Conservation (phyloP, 1,140 invertebrate genomes). For the Marisa cornuarietis region DNA sequence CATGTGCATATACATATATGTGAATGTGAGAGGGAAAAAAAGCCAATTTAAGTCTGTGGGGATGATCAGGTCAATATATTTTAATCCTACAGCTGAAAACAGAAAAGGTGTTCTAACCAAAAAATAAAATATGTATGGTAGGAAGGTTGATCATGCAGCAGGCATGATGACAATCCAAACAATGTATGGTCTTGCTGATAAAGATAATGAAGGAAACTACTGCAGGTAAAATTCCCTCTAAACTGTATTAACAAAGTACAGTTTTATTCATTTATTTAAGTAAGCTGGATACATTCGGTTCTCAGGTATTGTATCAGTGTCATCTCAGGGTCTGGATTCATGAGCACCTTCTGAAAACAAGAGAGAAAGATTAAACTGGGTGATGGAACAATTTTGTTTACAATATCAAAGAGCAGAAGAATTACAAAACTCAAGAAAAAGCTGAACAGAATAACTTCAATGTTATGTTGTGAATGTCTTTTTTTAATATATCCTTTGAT, state of each 20-base stretch:
- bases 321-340: constrained; percentile 82
- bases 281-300: constrained; percentile 42
- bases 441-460: no score
- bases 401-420: constrained; percentile 9
- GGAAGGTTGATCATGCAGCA: background rate
- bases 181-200: no score
- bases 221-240: background rate
- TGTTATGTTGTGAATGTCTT: no score
- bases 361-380: background rate
- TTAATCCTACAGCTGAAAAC: no score
- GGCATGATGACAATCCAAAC: no score
- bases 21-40: background rate
- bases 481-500: no score
- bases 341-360: constrained; percentile 74
- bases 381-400: background rate
- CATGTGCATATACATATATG: background rate
- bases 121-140: background rate
- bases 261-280: background rate
- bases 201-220: background rate
- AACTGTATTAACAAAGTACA: background rate
- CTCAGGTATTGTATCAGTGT: constrained; percentile 84
- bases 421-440: background rate
- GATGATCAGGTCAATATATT: background rate
- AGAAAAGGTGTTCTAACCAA: background rate
- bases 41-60: constrained; percentile 3